Evolutionary conservation across 2,113 vertebrate species (phyloP).

Genomic region (Tenrec ecaudatus): DNA sequence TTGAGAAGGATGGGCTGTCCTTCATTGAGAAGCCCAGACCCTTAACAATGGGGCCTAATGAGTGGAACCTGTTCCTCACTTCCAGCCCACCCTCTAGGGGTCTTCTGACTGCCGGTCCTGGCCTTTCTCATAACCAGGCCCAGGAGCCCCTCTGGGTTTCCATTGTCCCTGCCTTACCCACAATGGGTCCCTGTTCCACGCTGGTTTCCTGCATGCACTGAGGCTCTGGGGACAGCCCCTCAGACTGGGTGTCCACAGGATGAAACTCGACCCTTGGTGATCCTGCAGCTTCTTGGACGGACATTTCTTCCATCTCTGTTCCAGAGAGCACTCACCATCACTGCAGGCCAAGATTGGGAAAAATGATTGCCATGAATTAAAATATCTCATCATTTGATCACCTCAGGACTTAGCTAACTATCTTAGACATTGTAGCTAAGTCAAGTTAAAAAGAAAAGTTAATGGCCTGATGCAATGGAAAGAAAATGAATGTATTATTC

Average conservation of each 20-base stretch:
- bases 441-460: not conserved
- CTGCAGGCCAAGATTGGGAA: slow-evolving; percentile 60
- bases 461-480: slow-evolving; percentile 5
- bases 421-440: not conserved
- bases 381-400: not conserved
- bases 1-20: not conserved
- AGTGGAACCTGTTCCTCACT: not conserved
- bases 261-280: slow-evolving; percentile 65
- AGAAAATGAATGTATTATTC: not conserved
- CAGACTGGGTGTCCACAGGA: slow-evolving; percentile 70
- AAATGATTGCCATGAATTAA: slow-evolving; percentile 53
- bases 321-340: slow-evolving; percentile 74
- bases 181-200: slow-evolving; percentile 77
- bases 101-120: not conserved
- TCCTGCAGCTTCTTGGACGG: slow-evolving; percentile 64
- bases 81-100: slow-evolving; percentile 19
- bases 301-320: slow-evolving; percentile 75
- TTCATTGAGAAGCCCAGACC: not conserved
- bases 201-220: slow-evolving; percentile 66
- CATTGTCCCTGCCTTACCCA: slow-evolving; percentile 73
- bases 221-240: slow-evolving; percentile 67
- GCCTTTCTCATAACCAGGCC: not conserved
- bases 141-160: not conserved
- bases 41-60: not conserved
- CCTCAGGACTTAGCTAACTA: not conserved